Base-by-base conservation (phyloP, 2,888 invertebrate genomes). In the Rotaria socialis region DNA sequence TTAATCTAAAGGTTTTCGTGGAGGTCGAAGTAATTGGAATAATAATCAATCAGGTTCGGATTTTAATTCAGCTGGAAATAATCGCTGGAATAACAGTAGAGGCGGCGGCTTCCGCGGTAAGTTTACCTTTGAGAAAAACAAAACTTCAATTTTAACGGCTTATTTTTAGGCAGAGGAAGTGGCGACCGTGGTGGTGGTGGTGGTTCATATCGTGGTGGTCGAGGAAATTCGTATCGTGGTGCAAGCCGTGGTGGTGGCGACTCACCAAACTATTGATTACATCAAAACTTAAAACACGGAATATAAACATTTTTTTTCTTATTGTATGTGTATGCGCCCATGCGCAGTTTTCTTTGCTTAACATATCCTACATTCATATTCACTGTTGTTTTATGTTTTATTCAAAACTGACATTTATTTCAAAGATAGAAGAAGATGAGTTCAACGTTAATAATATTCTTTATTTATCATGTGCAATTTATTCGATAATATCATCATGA, bases 31-130 rank as follows among this genome's bases (percentile, higher is more conserved):
- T 47, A 47, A 80, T 47, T 80, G 80, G 47, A 47, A 24, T 80
- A 47, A 41, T 41, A 47, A 41, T 41, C 14, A 43, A 5, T 80
- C n/a, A n/a, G n/a, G 43, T 47, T n/a, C 80, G n/a, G 80, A 47
- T n/a, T 35, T n/a, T 27, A 35, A 35, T n/a, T 14, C 27, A 67
- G 67, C 6, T 6, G 67, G 67, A 1, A 41, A 41, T 47, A 47
- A 47, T 47, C 22, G 47, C 47, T n/a, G 80, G 22, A 47, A 11
- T n/a, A n/a, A n/a, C 24, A 47, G n/a, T 3, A 27, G 67, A 67
- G 80, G 80, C n/a, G 80, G 75, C 11, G 75, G 80, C n/a, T 80
- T 80, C n/a, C 47, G 80, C n/a, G 80, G 80, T 67, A 67, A 14
- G 35, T 67, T 19, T 19, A 35, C 35, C 7, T 1, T 27, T 27